These are phyloP conservation scores for Crotophaga sulcirostris DNA, from an alignment of 2,113 vertebrate genomes.

Conservation along the genomic window DNA sequence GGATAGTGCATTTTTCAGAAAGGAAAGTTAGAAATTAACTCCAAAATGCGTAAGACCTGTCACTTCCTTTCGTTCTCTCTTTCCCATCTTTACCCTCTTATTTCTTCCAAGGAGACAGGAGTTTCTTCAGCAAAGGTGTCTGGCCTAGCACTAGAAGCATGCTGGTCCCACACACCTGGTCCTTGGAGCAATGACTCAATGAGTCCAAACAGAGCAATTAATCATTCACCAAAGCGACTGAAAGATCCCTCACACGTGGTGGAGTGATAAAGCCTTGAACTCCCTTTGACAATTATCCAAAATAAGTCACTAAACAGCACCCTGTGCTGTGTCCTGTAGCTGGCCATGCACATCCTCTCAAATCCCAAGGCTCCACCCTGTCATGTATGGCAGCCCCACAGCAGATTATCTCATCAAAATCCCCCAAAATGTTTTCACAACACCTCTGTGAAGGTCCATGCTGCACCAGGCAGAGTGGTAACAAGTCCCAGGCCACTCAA, in stretches of 20 bases:
- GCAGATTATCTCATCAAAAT: not conserved
- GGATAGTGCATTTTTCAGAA: not conserved
- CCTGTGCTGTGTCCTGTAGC: not conserved
- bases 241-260: not conserved
- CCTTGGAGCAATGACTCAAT: not conserved
- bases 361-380: not conserved
- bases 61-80: not conserved
- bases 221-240: not conserved
- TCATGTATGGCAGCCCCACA: rapidly evolving
- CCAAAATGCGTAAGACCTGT: not conserved
- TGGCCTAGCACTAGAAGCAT: not conserved
- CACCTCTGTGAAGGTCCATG: not conserved
- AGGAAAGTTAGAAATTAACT: not conserved
- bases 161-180: not conserved
- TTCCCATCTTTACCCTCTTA: not conserved
- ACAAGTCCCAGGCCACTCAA: not conserved
- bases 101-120: not conserved
- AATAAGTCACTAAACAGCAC: not conserved
- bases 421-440: not conserved
- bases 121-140: not conserved
- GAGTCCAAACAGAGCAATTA: not conserved
- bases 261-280: not conserved
- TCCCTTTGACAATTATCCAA: rapidly evolving
- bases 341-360: rapidly evolving
- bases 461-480: not conserved